Evolutionary conservation across 2,113 vertebrate species (phyloP).

Genomic region (Pituophis catenifer): DNA sequence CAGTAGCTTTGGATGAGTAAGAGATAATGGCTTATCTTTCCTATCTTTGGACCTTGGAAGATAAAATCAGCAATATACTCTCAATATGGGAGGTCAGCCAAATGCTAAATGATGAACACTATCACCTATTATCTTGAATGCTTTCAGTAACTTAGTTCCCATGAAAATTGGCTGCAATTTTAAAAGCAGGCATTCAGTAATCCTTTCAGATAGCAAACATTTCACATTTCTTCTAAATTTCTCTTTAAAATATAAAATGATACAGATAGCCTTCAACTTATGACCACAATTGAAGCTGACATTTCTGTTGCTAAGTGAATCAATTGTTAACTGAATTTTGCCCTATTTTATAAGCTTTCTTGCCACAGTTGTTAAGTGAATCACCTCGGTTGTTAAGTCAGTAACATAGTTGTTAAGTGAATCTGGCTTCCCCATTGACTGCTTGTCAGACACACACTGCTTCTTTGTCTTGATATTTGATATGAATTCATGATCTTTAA

Average conservation of each 20-base stretch:
- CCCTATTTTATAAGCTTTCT: not conserved
- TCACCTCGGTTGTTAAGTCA: not conserved
- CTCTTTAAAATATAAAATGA: not conserved
- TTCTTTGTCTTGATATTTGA: not conserved
- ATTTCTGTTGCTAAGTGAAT: not conserved
- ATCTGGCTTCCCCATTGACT: not conserved
- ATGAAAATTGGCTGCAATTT: not conserved
- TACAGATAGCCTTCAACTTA: not conserved
- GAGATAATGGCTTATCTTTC: constrained; percentile 15
- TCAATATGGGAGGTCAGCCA: not conserved
- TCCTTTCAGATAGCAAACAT: not conserved
- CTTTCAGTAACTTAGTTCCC: not conserved
- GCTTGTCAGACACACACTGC: not conserved
- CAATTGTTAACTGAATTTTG: not conserved
- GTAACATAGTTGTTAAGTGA: not conserved
- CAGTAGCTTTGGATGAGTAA: constrained; percentile 16
- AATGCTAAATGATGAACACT: not conserved
- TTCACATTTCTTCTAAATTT: not conserved
- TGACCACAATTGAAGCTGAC: not conserved
- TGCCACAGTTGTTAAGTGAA: not conserved
- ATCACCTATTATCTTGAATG: not conserved
- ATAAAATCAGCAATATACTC: not conserved
- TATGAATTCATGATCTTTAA: not conserved
- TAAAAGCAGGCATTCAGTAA: not conserved
- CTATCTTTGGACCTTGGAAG: not conserved